Evolutionary conservation across 2,797 vertebrate species (phyloP).

Genomic region (Oreochromis grahami): DNA sequence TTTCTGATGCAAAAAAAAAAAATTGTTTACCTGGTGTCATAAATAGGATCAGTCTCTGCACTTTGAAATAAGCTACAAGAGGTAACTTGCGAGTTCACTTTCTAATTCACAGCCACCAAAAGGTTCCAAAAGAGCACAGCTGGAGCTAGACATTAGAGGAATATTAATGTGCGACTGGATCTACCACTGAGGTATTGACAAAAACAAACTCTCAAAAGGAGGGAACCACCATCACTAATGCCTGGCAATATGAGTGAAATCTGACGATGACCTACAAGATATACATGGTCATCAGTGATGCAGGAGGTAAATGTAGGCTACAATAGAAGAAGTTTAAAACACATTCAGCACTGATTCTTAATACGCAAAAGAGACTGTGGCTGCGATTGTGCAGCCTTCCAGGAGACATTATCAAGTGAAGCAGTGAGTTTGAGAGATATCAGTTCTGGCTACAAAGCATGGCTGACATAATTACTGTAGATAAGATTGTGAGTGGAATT

Average conservation of each 20-base stretch:
- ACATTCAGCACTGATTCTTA: neutral
- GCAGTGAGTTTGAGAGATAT: neutral
- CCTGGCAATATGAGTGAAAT: neutral
- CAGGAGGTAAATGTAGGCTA: neutral
- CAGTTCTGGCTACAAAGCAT: neutral
- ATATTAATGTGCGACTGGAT: neutral
- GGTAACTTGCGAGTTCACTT: neutral
- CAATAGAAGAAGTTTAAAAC: neutral
- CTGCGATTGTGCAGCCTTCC: neutral
- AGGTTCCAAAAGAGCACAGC: neutral
- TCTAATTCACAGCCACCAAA: neutral
- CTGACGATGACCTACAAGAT: neutral
- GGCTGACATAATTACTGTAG: neutral
- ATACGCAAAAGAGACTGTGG: neutral
- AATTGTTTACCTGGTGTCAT: neutral
- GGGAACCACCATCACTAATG: neutral
- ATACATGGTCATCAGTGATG: neutral
- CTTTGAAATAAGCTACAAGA: neutral
- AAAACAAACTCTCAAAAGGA: neutral
- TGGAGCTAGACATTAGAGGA: neutral
- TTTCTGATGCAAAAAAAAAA: neutral
- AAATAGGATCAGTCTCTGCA: neutral
- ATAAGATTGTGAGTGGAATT: neutral
- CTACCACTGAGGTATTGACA: neutral
- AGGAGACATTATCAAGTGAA: neutral